Evolutionary conservation across 2,797 vertebrate genomes (phyloP).

Genomic region (Micromesistius poutassou): DNA sequence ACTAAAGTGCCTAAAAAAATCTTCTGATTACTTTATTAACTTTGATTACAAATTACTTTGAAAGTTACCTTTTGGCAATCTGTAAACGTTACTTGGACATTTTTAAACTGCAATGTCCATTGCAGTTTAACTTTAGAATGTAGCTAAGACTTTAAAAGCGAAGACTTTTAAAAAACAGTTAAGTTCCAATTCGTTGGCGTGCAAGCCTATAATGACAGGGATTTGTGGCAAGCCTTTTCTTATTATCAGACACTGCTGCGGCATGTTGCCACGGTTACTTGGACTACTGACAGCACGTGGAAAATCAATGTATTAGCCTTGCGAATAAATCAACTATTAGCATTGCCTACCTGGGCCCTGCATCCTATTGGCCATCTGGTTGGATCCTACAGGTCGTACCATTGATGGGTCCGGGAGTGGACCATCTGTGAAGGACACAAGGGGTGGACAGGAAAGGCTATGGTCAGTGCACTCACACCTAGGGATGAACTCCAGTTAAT

Average conservation of each 20-base stretch:
- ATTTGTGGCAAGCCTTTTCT: not conserved
- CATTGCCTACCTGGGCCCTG: conserved; percentile 72
- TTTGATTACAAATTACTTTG: no score
- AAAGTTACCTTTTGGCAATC: not conserved
- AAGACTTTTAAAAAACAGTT: not conserved
- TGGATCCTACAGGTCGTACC: conserved; percentile 86
- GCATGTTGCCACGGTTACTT: not conserved
- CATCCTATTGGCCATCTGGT: conserved; percentile 90
- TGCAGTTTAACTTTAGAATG: not conserved
- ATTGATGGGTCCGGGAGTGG: conserved; percentile 84
- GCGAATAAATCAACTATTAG: not conserved
- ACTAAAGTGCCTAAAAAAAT: not conserved
- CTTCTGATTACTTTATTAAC: not conserved
- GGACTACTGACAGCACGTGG: not conserved
- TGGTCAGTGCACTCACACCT: not conserved
- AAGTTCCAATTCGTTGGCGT: not conserved
- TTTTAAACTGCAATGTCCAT: no score
- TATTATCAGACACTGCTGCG: not conserved
- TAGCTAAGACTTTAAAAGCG: not conserved
- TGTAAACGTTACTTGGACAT: no score
- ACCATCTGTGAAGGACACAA: conserved; percentile 74
- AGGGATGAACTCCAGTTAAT: not conserved
- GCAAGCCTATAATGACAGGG: not conserved
- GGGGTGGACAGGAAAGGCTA: not conserved
- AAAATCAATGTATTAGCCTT: not conserved